Base-by-base conservation (phyloP, 35 echinoderm and acorn worm species). In the Holothuria glaberrima region DNA sequence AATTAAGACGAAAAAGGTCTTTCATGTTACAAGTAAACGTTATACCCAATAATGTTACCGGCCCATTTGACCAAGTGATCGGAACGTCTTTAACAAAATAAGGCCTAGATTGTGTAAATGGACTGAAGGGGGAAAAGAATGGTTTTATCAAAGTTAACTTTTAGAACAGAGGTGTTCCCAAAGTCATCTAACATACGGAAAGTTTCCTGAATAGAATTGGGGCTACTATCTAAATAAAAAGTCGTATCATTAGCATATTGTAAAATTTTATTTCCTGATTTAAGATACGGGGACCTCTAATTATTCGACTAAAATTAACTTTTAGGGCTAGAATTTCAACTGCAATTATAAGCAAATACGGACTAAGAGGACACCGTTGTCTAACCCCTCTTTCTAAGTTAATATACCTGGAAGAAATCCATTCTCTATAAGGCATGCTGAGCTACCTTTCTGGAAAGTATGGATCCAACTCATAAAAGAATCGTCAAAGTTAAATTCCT, bases 241-340 rank as follows among this genome's bases (percentile, higher is more conserved):
- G 38, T 80, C 13, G 75, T 80, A 48, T 80, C 48, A 41, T 80
- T 36, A 48, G 75, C 48, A 57, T 80, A 80, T 20, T 52, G 38
- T 24, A 80, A 26, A 48, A 80, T 80, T 48, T 57, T 80, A 50
- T 41, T 36, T 21, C 44, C 75, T 12, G 14, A 20, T 80, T 48
- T 50, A 57, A 80, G 20, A 80, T 80, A 48, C 36, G 14, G 4
- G 19, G 5, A 22, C 75, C 75, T 9, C 27, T 80, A 22, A 80
- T 46, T 12, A 80, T 25, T 48, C 20, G n/a, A 46, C 10, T 50
- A 12, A 18, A 45, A 20, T 80, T 46, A 80, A 80, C 44, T 22
- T 80, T 41, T 46, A 22, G 20, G 17, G 75, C 75, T 80, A n/a
- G n/a, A n/a, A n/a, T n/a, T n/a, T n/a, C n/a, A n/a, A n/a, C n/a